These are phyloP conservation scores for Myrmecophaga tridactyla DNA, from an alignment of 2,113 vertebrate species.

Conservation along the genomic window DNA sequence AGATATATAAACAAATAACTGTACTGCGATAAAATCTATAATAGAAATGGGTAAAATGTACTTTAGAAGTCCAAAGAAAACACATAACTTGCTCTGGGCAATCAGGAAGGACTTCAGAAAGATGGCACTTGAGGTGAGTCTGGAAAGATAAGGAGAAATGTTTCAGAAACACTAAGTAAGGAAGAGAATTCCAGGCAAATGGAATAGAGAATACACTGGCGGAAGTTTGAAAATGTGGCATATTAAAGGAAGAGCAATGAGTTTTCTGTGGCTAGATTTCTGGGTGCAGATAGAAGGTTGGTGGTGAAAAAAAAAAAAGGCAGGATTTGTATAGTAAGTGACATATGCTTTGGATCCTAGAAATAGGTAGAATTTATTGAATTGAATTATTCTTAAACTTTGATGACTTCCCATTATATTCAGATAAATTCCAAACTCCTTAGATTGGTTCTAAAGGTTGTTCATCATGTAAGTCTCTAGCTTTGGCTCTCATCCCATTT, in stretches of 20 bases:
- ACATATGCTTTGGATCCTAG: neutral
- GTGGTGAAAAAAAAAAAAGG: neutral
- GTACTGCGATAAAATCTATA: neutral
- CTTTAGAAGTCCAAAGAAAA: slow-evolving; percentile 21
- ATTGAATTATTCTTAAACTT: neutral
- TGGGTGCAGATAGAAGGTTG: neutral
- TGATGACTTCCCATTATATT: neutral
- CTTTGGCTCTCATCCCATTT: neutral
- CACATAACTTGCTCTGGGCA: neutral
- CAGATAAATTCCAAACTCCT: neutral
- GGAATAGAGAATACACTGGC: neutral
- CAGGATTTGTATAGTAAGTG: neutral
- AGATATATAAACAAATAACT: neutral
- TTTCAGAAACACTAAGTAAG: neutral
- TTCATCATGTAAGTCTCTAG: neutral
- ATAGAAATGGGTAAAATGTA: neutral
- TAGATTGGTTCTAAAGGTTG: neutral
- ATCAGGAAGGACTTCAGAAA: neutral
- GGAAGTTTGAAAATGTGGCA: neutral
- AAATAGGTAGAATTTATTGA: neutral
- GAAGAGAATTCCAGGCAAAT: neutral
- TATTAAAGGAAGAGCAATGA: neutral
- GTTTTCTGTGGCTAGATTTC: neutral
- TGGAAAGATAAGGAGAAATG: neutral
- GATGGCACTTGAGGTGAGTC: neutral